Evolutionary conservation across 2,113 vertebrate genomes (phyloP), one percentile per base, ranked within the genome.

Genomic region (Callionymus lyra): DNA sequence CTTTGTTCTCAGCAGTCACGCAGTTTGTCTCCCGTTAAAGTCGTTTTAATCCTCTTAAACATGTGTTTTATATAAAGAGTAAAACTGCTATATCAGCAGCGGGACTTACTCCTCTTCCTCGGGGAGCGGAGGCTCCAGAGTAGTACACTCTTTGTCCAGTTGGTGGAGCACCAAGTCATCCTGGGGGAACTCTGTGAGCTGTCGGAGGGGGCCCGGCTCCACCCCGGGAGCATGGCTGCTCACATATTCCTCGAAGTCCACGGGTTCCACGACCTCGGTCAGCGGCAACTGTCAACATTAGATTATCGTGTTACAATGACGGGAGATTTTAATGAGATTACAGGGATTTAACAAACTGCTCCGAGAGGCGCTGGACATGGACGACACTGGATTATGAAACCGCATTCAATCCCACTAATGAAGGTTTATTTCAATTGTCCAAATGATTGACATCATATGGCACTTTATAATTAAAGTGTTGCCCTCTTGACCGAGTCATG

Each of bases 181-280:
- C 0, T 60, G 50, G 12, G 92, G 92, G 50, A 94, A 93, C 66
- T 93, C 91, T 2, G 85, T 48, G 3, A 94, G 83, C 56, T 92
- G 87, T 34, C 86, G 53, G 40, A 94, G 88, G 1, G 84, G 85
- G 1, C 88, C 89, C 0, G 84, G 72, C 65, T 94, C 92, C 2
- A 77, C 74, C 2, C 82, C 88, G 0, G 86, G 87, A 1, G 85
- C 82, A 15, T 90, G 86, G 48, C 84, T 87, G 51, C 76, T 83
- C 21, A 94, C 77, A 56, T 90, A 89, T 1, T 90, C 89, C 71
- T 94, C 92, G 12, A 88, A 91, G 62, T 94, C 92, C 54, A 94
- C 62, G 0, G 92, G 92, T 51, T 93, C 90, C 1, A 91, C 82
- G 50, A 91, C 88, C 58, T 94, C 92, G 0, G 88, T 85, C 55